These are phyloP conservation scores for Glyphotaelius pellucidus DNA, from an alignment of 2,888 invertebrate species.

Conservation along the genomic window DNA sequence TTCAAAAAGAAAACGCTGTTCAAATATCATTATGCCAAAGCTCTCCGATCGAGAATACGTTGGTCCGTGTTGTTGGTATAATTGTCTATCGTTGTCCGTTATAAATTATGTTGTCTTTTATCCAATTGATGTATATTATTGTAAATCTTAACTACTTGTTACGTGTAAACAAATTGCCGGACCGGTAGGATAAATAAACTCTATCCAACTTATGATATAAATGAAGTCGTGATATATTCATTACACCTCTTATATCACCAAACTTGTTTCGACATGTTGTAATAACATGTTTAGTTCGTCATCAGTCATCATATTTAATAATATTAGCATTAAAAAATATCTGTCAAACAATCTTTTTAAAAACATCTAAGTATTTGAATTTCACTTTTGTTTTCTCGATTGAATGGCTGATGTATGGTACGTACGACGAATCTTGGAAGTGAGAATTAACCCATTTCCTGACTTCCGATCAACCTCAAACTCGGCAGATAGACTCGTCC, in stretches of 20 bases:
- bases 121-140: neutral
- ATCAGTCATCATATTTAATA: neutral
- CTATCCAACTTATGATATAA: neutral
- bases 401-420: no score
- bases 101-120: neutral
- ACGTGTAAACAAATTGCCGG: neutral
- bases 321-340: neutral
- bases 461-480: no score
- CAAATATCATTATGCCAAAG: no score
- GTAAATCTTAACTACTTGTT: neutral
- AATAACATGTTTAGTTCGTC: neutral
- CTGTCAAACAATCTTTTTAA: neutral
- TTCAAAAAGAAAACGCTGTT: no score
- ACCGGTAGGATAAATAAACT: neutral
- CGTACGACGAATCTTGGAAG: no score
- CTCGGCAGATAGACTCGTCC: no score
- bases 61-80: no score
- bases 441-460: no score
- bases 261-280: neutral
- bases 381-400: no score
- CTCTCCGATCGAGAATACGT: no score
- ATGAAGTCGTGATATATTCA: neutral
- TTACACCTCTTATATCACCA: neutral
- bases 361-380: no score
- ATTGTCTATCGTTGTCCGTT: neutral